Evolutionary conservation across 2,113 vertebrate species (phyloP), one percentile per base, ranked within the genome.

Genomic region (Microtus ochrogaster): DNA sequence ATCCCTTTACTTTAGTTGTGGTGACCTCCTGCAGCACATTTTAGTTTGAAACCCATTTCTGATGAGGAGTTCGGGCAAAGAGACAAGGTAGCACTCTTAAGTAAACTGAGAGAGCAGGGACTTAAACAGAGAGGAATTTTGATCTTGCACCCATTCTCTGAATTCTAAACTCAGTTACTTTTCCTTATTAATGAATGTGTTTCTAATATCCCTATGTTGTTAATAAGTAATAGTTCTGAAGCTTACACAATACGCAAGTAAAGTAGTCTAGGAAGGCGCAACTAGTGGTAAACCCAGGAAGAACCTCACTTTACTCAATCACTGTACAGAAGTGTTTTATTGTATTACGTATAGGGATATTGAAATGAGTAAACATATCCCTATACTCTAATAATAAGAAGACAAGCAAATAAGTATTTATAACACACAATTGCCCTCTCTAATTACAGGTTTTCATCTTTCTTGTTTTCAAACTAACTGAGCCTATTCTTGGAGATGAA

Each of bases 281-380:
- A 90, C 90, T 12, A n/a, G 13, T 58, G 74, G 47, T 84, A 90
- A 91, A 72, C n/a, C 13, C 16, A 92, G 39, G 26, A 92, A 47
- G 21, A 95, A 28, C 19, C 36, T 83, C 58, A 44, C 39, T 74
- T 83, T 44, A 63, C 47, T 86, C 26, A 66, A 66, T 87, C 77
- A 3, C 77, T 74, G 70, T 41, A 1, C 28, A 92, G 19, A 74
- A 61, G 72, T 87, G n/a, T 66, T 82, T 84, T 89, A 61, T 92
- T 28, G 11, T 77, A 7, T 33, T 94, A 55, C 17, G 21, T 68
- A 1, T 14, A 88, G 10, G 17, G 14, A 78, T 92, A n/a, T 68
- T 55, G 47, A 95, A 88, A 87, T 90, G 17, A 95, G 52, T 28
- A 58, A 93, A 9, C 79, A 73, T 83, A 86, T 92, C 86, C 41